Base-by-base conservation (phyloP, 2,113 vertebrate genomes). In the Clinocottus analis region DNA sequence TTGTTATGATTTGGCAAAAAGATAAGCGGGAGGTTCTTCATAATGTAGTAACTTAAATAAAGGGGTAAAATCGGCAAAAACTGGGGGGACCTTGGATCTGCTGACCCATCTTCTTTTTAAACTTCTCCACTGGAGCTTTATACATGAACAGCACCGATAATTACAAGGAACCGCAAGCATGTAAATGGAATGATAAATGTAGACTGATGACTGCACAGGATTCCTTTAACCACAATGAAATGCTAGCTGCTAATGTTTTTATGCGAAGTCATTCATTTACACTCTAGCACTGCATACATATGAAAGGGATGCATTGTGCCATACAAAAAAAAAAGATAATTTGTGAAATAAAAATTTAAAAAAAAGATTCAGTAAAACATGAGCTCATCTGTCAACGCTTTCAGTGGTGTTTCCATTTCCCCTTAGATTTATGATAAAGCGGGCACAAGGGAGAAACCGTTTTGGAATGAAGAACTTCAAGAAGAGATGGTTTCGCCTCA, bases 401-500 rank as follows among this genome's bases (percentile, higher is more conserved):
- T 71, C 11, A 53, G 12, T 11, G 4, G 10, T 41, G 21, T 85
- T 16, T 73, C 13, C 81, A 33, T 63, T 56, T 72, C 3, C 27
- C 27, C 33, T 27, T 85, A 99, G 98, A 88, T 97, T 98, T 88
- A 99, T 99, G 98, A 98, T 99, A 71, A 99, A 99, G 92, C 93
- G 98, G 88, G 98, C 98, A 0, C 98, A 99, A 79, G 98, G 98
- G 51, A 97, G 98, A 68, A 99, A 99, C 67, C 95, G 97, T 7
- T 98, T 99, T 71, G 97, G 98, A 31, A 97, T 98, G 95, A 99
- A 99, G 93, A 99, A 99, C 89, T 99, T 99, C 89, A 99, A 99
- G 93, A 99, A 98, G 87, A 95, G 98, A 75, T 99, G 98, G 98
- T 99, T 99, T 91, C 97, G 97, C 47, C 94, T 99, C 82, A 98